Evolutionary conservation across 2,113 vertebrate species (phyloP).

Genomic region (Platycercus adscitus): DNA sequence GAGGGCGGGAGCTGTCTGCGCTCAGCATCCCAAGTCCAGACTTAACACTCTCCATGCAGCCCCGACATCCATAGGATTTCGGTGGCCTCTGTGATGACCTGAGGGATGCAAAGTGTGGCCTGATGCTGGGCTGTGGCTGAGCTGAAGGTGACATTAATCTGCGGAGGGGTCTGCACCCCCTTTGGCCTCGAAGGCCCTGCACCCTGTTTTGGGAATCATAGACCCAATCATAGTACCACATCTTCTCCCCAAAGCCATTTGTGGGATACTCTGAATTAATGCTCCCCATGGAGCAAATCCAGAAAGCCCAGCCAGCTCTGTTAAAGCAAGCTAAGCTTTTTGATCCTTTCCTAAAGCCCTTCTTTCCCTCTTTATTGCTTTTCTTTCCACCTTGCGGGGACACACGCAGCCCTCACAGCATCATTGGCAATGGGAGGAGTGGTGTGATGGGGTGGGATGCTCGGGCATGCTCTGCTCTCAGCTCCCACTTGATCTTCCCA

Average conservation of each 20-base stretch:
- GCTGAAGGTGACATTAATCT: not conserved
- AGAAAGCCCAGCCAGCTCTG: not conserved
- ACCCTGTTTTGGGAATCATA: not conserved
- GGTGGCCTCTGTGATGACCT: not conserved
- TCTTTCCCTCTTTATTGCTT: not conserved
- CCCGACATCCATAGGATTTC: fast-evolving
- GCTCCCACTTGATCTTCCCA: not conserved
- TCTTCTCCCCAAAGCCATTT: not conserved
- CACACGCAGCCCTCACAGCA: not conserved
- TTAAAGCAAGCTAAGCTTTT: not conserved
- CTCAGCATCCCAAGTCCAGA: not conserved
- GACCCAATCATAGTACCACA: not conserved
- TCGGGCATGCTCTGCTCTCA: not conserved
- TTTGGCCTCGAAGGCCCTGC: not conserved
- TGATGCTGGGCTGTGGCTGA: fast-evolving
- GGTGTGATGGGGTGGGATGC: not conserved
- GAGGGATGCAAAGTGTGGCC: not conserved
- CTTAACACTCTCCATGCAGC: fast-evolving
- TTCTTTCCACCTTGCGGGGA: not conserved
- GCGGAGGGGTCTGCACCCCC: not conserved
- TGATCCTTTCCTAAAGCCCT: not conserved
- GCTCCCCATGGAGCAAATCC: not conserved
- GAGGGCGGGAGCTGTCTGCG: not conserved
- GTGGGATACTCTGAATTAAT: not conserved
- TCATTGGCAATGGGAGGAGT: not conserved